These are phyloP conservation scores for Aix galericulata DNA, from an alignment of 2,113 vertebrate species.

Conservation along the genomic window DNA sequence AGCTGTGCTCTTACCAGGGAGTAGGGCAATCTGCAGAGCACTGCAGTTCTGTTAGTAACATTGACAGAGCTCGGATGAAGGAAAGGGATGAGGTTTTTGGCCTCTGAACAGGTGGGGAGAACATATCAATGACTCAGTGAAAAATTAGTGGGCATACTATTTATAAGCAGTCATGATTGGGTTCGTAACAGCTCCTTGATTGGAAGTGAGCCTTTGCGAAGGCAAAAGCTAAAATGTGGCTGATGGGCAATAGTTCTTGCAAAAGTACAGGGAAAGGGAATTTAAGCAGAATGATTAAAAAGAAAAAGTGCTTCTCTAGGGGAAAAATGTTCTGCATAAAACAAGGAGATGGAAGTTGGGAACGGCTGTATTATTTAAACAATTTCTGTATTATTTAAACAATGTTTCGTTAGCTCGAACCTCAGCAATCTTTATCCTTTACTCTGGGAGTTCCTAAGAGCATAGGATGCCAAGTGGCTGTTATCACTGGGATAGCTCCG, in stretches of 20 bases:
- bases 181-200: neutral
- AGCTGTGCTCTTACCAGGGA: neutral
- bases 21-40: too few relatives aligned
- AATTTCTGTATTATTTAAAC: neutral
- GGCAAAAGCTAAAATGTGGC: neutral
- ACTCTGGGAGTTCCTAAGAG: rapidly evolving
- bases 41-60: neutral
- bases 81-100: neutral
- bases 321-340: rapidly evolving
- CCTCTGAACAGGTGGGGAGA: neutral
- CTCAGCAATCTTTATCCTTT: neutral
- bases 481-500: neutral
- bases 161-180: too few relatives aligned
- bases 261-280: neutral
- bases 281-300: neutral
- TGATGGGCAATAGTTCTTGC: neutral
- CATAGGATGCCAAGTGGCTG: neutral
- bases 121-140: neutral
- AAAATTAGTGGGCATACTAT: too few relatives aligned
- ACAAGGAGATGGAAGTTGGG: neutral
- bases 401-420: neutral
- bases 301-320: neutral
- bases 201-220: neutral
- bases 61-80: neutral
- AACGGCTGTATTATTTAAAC: neutral